Conservation (phyloP, 1,140 invertebrate species). For the Trachelipus rathkii region DNA sequence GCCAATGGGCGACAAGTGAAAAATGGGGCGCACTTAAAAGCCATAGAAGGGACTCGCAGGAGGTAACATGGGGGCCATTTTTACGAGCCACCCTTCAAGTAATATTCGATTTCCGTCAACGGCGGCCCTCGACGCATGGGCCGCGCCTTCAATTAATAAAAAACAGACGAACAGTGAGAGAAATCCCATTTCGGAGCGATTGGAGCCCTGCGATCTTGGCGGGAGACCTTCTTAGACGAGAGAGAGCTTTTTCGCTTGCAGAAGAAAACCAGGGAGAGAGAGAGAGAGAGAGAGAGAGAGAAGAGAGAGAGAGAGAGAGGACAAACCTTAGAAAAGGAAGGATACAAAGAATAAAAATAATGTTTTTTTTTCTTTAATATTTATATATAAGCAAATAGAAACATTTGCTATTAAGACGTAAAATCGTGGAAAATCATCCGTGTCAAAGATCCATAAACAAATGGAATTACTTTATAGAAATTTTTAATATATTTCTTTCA, state of each 20-base stretch:
- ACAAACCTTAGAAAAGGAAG: no score
- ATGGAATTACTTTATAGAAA: no score
- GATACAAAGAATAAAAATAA: no score
- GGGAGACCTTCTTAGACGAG: slow-evolving; percentile 21
- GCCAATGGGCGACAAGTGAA: not conserved
- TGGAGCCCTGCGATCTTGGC: slow-evolving; percentile 26
- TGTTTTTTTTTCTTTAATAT: no score
- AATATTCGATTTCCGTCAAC: slow-evolving; percentile 35
- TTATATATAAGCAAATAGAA: no score
- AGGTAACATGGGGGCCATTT: not conserved
- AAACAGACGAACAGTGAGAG: slow-evolving; percentile 31
- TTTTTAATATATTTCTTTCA: no score
- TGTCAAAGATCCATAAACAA: no score
- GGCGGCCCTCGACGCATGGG: slow-evolving; percentile 25
- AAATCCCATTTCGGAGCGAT: slow-evolving; percentile 32
- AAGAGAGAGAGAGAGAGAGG: no score
- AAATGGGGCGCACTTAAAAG: slow-evolving; percentile 16
- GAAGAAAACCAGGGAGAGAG: not conserved
- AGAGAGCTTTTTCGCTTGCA: slow-evolving; percentile 17
- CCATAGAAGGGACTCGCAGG: slow-evolving; percentile 7
- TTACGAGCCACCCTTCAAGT: slow-evolving; percentile 24
- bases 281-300: not conserved
- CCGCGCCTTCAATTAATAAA: slow-evolving; percentile 34
- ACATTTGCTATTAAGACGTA: no score
- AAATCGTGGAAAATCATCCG: no score